phyloP scores from a whole-genome alignment of 2,888 invertebrate genomes.

The Drosophila barbarae region DNA sequence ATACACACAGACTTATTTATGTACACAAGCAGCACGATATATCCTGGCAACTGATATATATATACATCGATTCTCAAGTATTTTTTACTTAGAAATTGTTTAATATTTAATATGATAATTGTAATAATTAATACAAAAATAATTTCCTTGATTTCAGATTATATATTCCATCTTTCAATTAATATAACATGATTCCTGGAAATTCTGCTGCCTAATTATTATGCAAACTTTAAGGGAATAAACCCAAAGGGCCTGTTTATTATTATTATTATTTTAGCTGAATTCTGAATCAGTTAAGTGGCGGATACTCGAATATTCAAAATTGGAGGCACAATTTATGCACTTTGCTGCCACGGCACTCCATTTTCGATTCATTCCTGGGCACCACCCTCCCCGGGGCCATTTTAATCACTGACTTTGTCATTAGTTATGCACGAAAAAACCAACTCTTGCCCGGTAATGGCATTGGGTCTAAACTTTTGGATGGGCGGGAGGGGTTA shows the following conservation, averaged over 20 bases:
- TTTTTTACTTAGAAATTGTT: background rate
- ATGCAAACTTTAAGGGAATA: background rate
- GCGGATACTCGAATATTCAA: slow-evolving; percentile 8
- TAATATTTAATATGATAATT: background rate
- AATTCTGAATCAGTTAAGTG: slow-evolving; percentile 20
- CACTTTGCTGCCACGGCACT: slow-evolving; percentile 14
- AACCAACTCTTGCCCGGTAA: slow-evolving; percentile 16
- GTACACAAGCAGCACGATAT: no score
- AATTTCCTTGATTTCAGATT: background rate
- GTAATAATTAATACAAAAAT: background rate
- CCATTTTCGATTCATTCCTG: slow-evolving; percentile 8
- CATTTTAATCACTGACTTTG: slow-evolving; percentile 59
- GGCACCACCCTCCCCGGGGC: slow-evolving; percentile 14
- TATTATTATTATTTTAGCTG: slow-evolving; percentile 1
- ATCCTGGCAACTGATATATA: no score
- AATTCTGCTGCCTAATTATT: background rate
- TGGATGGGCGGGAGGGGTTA: slow-evolving; percentile 10
- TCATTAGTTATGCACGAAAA: slow-evolving; percentile 54
- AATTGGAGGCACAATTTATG: slow-evolving; percentile 13
- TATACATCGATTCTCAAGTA: background rate
- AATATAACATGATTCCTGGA: background rate
- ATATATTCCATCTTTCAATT: background rate
- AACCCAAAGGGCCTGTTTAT: background rate
- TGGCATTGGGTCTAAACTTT: background rate
- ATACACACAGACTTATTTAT: background rate